These are phyloP conservation scores for Heliconius hortense DNA, from an alignment of 2,888 invertebrate species.

Conservation along the genomic window DNA sequence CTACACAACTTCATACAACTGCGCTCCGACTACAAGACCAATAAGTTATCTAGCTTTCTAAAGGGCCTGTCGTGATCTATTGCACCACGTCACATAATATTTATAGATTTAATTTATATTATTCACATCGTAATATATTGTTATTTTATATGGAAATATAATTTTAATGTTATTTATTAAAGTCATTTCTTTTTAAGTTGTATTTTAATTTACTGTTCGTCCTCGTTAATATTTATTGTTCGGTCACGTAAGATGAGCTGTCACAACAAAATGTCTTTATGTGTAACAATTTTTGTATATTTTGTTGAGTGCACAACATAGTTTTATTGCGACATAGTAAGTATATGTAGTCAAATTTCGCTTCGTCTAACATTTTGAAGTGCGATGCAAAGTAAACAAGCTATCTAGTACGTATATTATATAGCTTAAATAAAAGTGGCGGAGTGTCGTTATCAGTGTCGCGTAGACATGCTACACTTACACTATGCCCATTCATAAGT, in stretches of 20 bases:
- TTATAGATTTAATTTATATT: slow-evolving; percentile 35
- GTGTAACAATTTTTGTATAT: slow-evolving; percentile 3
- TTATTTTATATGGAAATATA: slow-evolving; percentile 49
- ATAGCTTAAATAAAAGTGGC: slow-evolving; percentile 65
- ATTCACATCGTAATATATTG: slow-evolving; percentile 40
- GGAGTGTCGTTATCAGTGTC: slow-evolving; percentile 70
- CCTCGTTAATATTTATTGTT: slow-evolving; percentile 16
- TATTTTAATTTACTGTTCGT: slow-evolving; percentile 37
- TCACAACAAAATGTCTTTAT: slow-evolving; percentile 17
- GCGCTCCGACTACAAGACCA: slow-evolving; percentile 95
- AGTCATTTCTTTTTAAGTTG: slow-evolving; percentile 35
- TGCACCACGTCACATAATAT: slow-evolving; percentile 31
- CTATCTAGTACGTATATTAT: slow-evolving; percentile 54
- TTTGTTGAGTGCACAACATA: slow-evolving; percentile 22
- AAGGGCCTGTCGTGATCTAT: slow-evolving; percentile 76
- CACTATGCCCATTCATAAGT: slow-evolving; percentile 82
- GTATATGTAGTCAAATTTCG: slow-evolving; percentile 48
- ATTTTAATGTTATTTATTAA: slow-evolving; percentile 48
- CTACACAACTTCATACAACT: slow-evolving; percentile 96
- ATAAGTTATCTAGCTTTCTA: slow-evolving; percentile 87
- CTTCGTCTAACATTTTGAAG: slow-evolving; percentile 42
- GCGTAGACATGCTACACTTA: slow-evolving; percentile 68
- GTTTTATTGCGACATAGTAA: slow-evolving; percentile 48
- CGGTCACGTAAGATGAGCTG: slow-evolving; percentile 22
- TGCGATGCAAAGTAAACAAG: slow-evolving; percentile 37